Percentiles rank a stretch among this genome's conserved stretches.
These are phyloP conservation scores for Uropetala carovei DNA, from an alignment of 2,888 invertebrate genomes.

Conservation along the genomic window DNA sequence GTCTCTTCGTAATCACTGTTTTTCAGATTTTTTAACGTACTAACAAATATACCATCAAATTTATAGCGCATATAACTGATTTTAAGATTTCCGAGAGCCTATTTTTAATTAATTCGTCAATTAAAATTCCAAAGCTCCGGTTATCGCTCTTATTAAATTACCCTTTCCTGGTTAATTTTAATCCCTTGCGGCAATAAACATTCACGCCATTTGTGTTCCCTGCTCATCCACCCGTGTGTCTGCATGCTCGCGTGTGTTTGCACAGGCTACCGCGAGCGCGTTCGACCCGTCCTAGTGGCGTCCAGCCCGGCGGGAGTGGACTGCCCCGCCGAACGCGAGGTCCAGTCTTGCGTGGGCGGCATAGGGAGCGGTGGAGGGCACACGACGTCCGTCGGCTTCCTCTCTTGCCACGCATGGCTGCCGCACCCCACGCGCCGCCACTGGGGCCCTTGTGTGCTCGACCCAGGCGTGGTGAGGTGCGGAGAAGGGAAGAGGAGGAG, in stretches of 20 bases:
- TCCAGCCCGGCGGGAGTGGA: conserved; percentile 72
- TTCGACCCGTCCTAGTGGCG: conserved; percentile 72
- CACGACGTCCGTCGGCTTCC: conserved; percentile 71
- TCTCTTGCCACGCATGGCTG: conserved; percentile 78
- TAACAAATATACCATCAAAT: too few relatives aligned
- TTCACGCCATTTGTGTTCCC: not conserved
- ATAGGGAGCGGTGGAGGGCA: conserved; percentile 20
- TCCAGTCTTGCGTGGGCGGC: conserved; percentile 75
- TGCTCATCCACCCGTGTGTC: not conserved
- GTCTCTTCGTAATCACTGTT: too few relatives aligned
- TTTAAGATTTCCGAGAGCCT: too few relatives aligned
- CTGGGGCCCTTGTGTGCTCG: conserved; percentile 77
- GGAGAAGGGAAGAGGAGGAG: conserved; percentile 80
- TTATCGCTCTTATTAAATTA: too few relatives aligned
- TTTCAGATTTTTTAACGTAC: too few relatives aligned
- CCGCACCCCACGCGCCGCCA: conserved; percentile 78
- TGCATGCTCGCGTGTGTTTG: not conserved
- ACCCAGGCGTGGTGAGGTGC: conserved; percentile 73
- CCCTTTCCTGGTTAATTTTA: not conserved
- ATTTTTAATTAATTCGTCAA: too few relatives aligned
- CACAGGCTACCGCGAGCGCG: conserved; percentile 72
- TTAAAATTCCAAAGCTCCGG: too few relatives aligned
- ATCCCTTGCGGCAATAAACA: not conserved
- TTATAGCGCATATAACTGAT: too few relatives aligned
- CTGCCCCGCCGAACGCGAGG: conserved; percentile 77